A percentile compares a stretch with the other conserved stretches of the same genome.
Conservation (phyloP, 2,888 invertebrate genomes). For the Calephelis perditalis region DNA sequence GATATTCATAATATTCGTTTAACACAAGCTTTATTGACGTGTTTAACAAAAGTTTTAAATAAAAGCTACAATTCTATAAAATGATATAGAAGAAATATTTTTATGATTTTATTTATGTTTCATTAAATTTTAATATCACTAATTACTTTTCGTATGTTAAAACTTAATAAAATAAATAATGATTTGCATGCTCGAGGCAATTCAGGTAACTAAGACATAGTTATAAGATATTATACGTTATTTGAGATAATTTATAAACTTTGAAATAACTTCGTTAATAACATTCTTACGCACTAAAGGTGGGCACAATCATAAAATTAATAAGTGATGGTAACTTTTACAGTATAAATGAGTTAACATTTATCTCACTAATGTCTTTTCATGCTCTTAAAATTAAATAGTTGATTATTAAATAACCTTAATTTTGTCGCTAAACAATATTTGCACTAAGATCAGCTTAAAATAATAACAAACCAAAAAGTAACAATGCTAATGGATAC, state of each 20-base stretch:
- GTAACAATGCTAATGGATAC: neutral
- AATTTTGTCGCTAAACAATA: constrained; percentile 22
- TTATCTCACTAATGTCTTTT: constrained; percentile 73
- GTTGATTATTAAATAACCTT: constrained; percentile 19
- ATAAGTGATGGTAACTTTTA: neutral
- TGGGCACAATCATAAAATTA: constrained; percentile 9
- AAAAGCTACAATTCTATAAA: too few species aligned
- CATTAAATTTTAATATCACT: too few species aligned
- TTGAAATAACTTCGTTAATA: constrained; percentile 1
- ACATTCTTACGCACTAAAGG: constrained; percentile 9
- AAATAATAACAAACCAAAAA: neutral
- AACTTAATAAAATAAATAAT: too few species aligned
- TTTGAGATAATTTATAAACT: neutral
- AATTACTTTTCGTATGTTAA: too few species aligned
- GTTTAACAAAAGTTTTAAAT: too few species aligned
- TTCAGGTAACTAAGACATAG: too few species aligned
- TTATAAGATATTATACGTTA: neutral
- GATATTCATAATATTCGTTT: too few species aligned
- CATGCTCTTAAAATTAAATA: constrained; percentile 40
- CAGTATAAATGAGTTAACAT: constrained; percentile 27
- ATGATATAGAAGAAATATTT: too few species aligned
- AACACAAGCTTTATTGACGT: too few species aligned
- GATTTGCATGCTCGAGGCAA: too few species aligned
- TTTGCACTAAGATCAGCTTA: constrained; percentile 5
- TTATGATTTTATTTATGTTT: too few species aligned